Evolutionary conservation across 2,888 invertebrate species (phyloP).

Genomic region (Chymomyza amoena): DNA sequence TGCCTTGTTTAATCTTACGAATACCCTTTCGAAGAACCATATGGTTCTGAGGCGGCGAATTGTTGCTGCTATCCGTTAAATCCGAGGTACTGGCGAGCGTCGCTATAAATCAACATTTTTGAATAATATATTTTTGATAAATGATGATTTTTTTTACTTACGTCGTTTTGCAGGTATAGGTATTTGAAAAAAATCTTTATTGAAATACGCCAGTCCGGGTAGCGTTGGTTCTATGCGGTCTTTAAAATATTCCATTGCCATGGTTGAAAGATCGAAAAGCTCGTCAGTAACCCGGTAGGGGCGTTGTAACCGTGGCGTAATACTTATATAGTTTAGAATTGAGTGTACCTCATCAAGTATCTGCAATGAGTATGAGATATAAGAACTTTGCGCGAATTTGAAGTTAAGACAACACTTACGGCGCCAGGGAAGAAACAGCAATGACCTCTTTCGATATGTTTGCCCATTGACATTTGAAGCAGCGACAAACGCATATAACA

Average conservation of each 20-base stretch:
- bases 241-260: conserved; percentile 99
- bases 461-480: conserved; percentile 95
- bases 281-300: conserved; percentile 97
- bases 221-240: conserved; percentile 94
- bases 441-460: conserved; percentile 94
- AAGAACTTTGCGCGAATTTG: not conserved
- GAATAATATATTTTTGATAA: not conserved
- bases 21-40: conserved; percentile 92
- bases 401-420: conserved; percentile 80
- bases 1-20: conserved; percentile 92
- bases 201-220: conserved; percentile 93
- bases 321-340: conserved; percentile 90
- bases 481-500: conserved; percentile 94
- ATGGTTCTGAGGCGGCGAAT: conserved; percentile 87
- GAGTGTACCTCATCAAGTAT: conserved; percentile 94
- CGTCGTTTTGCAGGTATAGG: conserved; percentile 76
- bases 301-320: conserved; percentile 88
- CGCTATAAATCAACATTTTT: conserved; percentile 54
- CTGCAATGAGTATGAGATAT: conserved; percentile 78
- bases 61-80: conserved; percentile 71
- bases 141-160: conserved; percentile 41
- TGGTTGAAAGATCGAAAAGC: conserved; percentile 94
- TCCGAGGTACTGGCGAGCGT: conserved; percentile 75
- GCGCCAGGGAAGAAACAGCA: conserved; percentile 97
- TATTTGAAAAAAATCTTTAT: conserved; percentile 88